Evolutionary conservation across 1,140 invertebrate genomes (phyloP), one percentile per base, ranked within the genome.

Genomic region (Tribolium madens): DNA sequence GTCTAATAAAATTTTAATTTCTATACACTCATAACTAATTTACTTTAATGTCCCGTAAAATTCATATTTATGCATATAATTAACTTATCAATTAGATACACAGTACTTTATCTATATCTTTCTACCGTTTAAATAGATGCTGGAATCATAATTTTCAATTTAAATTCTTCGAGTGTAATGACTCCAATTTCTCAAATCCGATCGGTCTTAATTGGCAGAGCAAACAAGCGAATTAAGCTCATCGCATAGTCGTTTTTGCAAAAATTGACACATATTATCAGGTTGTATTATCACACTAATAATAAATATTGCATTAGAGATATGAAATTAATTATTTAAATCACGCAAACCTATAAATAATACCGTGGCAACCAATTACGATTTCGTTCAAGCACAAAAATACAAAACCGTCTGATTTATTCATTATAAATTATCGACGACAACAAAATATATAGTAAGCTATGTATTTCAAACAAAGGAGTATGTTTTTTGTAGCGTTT

Each of bases 331-430:
- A 64, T 64, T 64, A 64, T 64, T 64, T 33, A 64, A 64, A 64
- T 64, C 57, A 64, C 57, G 57, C 57, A 64, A 64, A 64, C 57
- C 57, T 12, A 64, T 64, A 64, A 64, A 64, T 64, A 64, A 64
- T 33, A 64, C n/a, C 57, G 21, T 64, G 57, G 21, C 57, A 64
- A 64, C 57, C 57, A 64, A 64, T 64, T 64, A 64, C 57, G 57
- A 64, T 64, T 64, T 33, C 3, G 21, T 64, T 33, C 21, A 18
- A 64, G 57, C n/a, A 64, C 10, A 64, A 64, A 64, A 64, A 64
- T 64, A 33, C 57, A 14, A 33, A 57, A 57, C 52, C 26, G 6
- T 33, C 21, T 64, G 57, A 64, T 64, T 64, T 64, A 64, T 64
- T 33, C 26, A 26, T 64, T 64, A 26, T 33, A 64, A 64, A 64